Evolutionary conservation across 1,140 invertebrate genomes (phyloP).

Genomic region (Caerostris extrusa): DNA sequence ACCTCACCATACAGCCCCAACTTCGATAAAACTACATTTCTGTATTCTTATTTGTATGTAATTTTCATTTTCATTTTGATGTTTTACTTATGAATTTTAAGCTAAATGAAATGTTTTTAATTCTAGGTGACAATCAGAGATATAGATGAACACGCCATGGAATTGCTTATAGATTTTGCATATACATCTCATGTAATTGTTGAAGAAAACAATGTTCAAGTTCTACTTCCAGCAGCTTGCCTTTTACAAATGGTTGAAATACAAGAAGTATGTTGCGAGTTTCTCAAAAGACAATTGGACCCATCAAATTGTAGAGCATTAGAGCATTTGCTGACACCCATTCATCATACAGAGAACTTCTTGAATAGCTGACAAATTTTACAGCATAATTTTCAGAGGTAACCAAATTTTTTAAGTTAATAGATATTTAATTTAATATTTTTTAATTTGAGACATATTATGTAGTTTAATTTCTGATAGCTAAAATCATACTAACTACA

Average conservation of each 20-base stretch:
- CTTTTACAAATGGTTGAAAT: conserved; percentile 94
- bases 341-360: conserved; percentile 93
- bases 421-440: too few relatives aligned
- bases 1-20: too few relatives aligned
- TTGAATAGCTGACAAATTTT: conserved; percentile 98
- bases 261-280: conserved; percentile 97
- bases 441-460: too few relatives aligned
- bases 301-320: conserved; percentile 99
- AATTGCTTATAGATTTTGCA: conserved; percentile 98
- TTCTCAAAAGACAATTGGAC: conserved; percentile 97
- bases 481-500: too few relatives aligned
- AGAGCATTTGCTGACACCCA: conserved; percentile 99
- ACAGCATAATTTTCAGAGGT: conserved; percentile 98
- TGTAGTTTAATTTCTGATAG: background rate
- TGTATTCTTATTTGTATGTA: too few relatives aligned
- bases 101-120: background rate
- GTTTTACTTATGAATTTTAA: too few relatives aligned
- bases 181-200: conserved; percentile 99
- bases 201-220: conserved; percentile 98
- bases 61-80: too few relatives aligned
- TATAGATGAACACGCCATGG: conserved; percentile 99
- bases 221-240: conserved; percentile 97
- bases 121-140: conserved; percentile 93
- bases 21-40: too few relatives aligned
- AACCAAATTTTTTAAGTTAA: background rate